Evolutionary conservation across 2,888 invertebrate species (phyloP).

Genomic region (Rotaria macrura): DNA sequence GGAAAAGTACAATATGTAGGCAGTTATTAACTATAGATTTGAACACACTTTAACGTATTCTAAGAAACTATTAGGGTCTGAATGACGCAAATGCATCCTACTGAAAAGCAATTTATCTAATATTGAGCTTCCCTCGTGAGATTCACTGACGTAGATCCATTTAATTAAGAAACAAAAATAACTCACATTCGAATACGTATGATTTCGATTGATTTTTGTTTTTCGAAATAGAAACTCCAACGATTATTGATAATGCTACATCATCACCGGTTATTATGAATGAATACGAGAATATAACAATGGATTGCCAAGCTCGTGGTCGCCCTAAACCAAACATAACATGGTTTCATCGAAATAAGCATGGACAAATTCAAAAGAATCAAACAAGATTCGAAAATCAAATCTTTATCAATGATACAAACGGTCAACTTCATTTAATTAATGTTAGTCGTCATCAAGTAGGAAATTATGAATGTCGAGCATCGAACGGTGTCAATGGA

Average conservation of each 20-base stretch:
- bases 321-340: background rate
- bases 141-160: too few relatives aligned
- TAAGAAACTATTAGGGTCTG: too few relatives aligned
- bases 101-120: too few relatives aligned
- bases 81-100: too few relatives aligned
- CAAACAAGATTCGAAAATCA: background rate
- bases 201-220: too few relatives aligned
- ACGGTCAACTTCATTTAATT: background rate
- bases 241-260: background rate
- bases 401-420: background rate
- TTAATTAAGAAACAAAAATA: too few relatives aligned
- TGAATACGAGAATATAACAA: background rate
- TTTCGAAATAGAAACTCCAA: background rate
- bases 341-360: background rate
- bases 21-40: too few relatives aligned
- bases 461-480: background rate
- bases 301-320: background rate
- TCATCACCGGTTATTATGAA: background rate
- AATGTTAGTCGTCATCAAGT: background rate
- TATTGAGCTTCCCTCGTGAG: too few relatives aligned
- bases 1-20: too few relatives aligned
- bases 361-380: background rate
- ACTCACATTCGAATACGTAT: too few relatives aligned
- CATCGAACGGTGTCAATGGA: background rate
- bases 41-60: too few relatives aligned